Percentiles rank a stretch among this genome's conserved stretches.
phyloP scores from a whole-genome alignment of 2,888 invertebrate genomes.

The Cotesia congregata region DNA sequence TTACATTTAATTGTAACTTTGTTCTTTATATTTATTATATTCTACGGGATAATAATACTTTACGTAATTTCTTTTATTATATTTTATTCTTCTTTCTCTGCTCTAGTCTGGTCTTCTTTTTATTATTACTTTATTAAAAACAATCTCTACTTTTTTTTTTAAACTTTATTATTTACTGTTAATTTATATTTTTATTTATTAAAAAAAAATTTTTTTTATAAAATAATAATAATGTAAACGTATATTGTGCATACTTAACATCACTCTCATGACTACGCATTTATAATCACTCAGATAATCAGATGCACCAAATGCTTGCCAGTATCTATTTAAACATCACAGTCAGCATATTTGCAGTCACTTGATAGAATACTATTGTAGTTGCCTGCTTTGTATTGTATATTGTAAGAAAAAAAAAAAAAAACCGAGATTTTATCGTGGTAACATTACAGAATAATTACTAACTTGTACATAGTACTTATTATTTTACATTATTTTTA shows the following conservation, averaged over 20 bases:
- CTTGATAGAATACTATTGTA: conserved; percentile 31
- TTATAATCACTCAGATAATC: neutral
- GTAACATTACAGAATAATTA: neutral
- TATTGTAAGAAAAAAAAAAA: too few relatives aligned
- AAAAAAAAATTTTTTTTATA: conserved; percentile 5
- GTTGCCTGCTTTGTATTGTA: conserved; percentile 42
- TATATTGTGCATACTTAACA: conserved; percentile 8
- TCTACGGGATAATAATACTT: conserved; percentile 3
- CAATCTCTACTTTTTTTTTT: conserved; percentile 14
- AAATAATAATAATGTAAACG: conserved; percentile 3
- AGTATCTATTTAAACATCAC: conserved; percentile 37
- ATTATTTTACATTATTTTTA: too few relatives aligned
- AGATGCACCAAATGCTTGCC: conserved; percentile 9
- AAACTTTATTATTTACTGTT: neutral
- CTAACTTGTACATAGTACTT: neutral
- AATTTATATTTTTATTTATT: neutral
- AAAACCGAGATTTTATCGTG: neutral
- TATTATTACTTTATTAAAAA: conserved; percentile 22
- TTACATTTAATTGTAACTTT: conserved; percentile 16
- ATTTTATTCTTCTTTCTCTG: neutral
- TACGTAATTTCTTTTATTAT: conserved; percentile 7
- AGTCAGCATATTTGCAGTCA: conserved; percentile 51
- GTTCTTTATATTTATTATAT: conserved; percentile 30
- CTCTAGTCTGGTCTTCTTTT: neutral
- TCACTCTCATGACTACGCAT: conserved; percentile 13